Evolutionary conservation across 1,140 invertebrate genomes (phyloP), one percentile per base, ranked within the genome.

Genomic region (Artemia franciscana): DNA sequence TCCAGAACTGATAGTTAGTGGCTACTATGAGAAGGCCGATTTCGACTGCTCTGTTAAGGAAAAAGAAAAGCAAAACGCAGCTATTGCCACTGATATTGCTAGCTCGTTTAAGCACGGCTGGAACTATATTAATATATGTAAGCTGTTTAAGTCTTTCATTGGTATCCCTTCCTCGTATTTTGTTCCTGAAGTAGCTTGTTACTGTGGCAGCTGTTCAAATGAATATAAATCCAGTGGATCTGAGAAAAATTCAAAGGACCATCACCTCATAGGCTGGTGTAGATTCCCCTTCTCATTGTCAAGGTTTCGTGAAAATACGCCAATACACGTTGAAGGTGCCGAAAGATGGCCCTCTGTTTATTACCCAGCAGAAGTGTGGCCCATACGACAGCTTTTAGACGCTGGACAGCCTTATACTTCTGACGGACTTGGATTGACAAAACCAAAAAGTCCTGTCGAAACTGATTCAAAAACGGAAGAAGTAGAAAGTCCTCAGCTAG

Each of bases 341-440:
- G 74, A 76, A 27, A 77, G 76, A 57, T 90, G 87, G 87, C 80
- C 88, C 67, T 78, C 81, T 1, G 85, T 85, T 5, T 90, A 82
- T 70, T 82, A 86, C 72, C 82, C 83, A n/a, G 80, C 81, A 5
- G 76, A 80, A 64, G 73, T 85, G 39, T 81, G 83, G 58, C 79
- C 80, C 56, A 79, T 90, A 30, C 69, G 84, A 4, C 78, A 77
- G 59, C 83, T 84, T 61, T 71, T 86, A 30, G 84, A 86, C 71
- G 76, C 76, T 24, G 83, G 83, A 5, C 79, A 84, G 67, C 76
- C 83, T 3, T 69, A 83, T 24, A 75, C 79, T 15, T 75, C 79
- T 75, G 82, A 81, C 84, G 71, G 69, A 66, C 62, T 24, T 51
- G 56, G 57, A 9, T 63, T 56, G 62, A 18, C 28, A 21, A 5